A percentile compares a stretch with the other conserved stretches of the same genome.
Conservation (phyloP, 2,888 invertebrate species). For the Drosophila recens region DNA sequence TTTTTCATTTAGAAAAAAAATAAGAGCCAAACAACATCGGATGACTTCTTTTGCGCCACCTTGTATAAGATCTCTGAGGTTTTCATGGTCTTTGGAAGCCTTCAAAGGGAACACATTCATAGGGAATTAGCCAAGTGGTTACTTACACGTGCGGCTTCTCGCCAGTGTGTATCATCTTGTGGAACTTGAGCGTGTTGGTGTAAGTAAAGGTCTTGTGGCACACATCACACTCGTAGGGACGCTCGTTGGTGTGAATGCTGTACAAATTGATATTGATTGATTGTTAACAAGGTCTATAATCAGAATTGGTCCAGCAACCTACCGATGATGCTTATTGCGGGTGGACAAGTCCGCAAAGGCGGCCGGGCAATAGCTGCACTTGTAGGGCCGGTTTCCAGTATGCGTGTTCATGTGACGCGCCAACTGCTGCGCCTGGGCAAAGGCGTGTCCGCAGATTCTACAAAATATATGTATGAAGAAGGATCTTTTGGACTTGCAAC, state of each 20-base stretch:
- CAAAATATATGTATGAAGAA: neutral
- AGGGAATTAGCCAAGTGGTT: neutral
- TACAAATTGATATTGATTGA: neutral
- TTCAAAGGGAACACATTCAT: no score
- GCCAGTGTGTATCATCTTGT: conserved; percentile 84
- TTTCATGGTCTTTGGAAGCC: no score
- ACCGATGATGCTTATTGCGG: conserved; percentile 85
- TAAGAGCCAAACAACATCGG: no score
- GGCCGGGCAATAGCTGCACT: conserved; percentile 84
- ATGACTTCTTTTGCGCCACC: no score
- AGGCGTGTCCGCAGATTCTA: conserved; percentile 84
- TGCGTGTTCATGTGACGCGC: conserved; percentile 85
- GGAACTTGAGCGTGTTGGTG: conserved; percentile 83
- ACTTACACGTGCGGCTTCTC: conserved; percentile 84
- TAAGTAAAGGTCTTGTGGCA: conserved; percentile 84
- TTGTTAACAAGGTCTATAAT: neutral
- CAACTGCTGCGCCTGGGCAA: conserved; percentile 84
- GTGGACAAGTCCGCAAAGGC: conserved; percentile 85
- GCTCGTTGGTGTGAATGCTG: conserved; percentile 84
- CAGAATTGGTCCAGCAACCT: neutral
- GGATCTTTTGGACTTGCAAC: neutral
- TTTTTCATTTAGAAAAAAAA: no score
- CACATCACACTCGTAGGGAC: conserved; percentile 83
- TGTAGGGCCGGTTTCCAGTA: conserved; percentile 84
- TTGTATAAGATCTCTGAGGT: no score